Conservation (phyloP, 2,113 vertebrate species). For the Oryzias celebensis region DNA sequence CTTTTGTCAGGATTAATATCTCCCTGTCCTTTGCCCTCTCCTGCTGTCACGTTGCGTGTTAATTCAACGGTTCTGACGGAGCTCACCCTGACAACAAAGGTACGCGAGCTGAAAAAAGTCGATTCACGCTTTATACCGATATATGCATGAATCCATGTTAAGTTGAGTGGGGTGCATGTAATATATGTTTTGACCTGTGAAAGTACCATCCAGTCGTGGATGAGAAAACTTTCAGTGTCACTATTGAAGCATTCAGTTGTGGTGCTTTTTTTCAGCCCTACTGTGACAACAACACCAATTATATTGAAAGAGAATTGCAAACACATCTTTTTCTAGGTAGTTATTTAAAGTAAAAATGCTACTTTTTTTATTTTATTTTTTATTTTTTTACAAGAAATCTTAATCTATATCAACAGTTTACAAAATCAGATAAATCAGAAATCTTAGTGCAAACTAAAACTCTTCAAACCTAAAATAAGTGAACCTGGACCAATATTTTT, state of each 20-base stretch:
- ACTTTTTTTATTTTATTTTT: neutral
- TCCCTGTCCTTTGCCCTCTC: constrained; percentile 71
- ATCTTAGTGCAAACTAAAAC: neutral
- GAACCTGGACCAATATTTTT: neutral
- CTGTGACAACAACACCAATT: constrained; percentile 9
- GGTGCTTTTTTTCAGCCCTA: constrained; percentile 39
- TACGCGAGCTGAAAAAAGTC: constrained; percentile 59
- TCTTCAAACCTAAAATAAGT: neutral
- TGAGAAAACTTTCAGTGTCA: constrained; percentile 60
- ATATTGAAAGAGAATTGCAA: constrained; percentile 16
- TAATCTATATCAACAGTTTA: neutral
- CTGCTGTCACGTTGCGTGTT: constrained; percentile 63
- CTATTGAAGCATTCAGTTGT: constrained; percentile 52
- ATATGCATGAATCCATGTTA: constrained; percentile 59
- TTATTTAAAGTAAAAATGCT: constrained; percentile 15
- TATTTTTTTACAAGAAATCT: neutral
- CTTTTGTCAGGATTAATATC: constrained; percentile 73
- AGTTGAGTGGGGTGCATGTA: constrained; percentile 60
- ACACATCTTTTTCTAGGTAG: constrained; percentile 10
- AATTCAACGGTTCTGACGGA: constrained; percentile 67
- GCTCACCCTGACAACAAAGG: constrained; percentile 67
- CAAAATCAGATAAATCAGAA: constrained; percentile 7
- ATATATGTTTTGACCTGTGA: constrained; percentile 38
- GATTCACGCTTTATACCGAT: constrained; percentile 36
- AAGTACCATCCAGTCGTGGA: constrained; percentile 47